Conservation (phyloP, 2,797 vertebrate species). For the Sebastes itinus region DNA sequence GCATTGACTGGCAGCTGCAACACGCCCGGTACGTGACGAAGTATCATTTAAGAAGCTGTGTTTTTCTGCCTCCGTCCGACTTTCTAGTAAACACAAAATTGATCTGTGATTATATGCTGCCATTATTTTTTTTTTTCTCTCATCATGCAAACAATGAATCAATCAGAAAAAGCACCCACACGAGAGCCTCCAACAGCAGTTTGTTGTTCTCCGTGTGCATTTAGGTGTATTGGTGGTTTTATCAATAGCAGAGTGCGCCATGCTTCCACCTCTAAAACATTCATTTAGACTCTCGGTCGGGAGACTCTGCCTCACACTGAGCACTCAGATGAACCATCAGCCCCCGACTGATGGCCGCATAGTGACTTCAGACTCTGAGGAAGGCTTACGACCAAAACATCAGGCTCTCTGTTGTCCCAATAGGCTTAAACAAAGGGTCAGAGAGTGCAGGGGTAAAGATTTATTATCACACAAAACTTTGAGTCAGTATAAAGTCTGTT, state of each 20-base stretch:
- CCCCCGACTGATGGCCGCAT: slow-evolving; percentile 35
- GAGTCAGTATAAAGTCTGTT: neutral
- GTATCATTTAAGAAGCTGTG: slow-evolving; percentile 50
- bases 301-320: slow-evolving; percentile 29
- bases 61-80: slow-evolving; percentile 36
- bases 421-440: neutral
- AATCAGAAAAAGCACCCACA: slow-evolving; percentile 20
- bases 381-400: slow-evolving; percentile 34
- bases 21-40: slow-evolving; percentile 31
- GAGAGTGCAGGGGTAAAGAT: neutral
- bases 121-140: slow-evolving; percentile 32
- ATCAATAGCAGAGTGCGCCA: slow-evolving; percentile 37
- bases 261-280: slow-evolving; percentile 55
- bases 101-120: slow-evolving; percentile 43
- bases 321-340: slow-evolving; percentile 44
- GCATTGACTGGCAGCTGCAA: slow-evolving; percentile 67
- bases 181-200: neutral
- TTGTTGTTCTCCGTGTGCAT: slow-evolving; percentile 17
- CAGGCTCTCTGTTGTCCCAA: slow-evolving; percentile 13
- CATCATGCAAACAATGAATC: slow-evolving; percentile 46
- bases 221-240: slow-evolving; percentile 31
- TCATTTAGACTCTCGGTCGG: slow-evolving; percentile 51
- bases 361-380: slow-evolving; percentile 10
- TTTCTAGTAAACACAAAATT: slow-evolving; percentile 54
- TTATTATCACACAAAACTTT: neutral